Base-by-base conservation (phyloP, 1,140 invertebrate species). In the Leptonema lineaticorne region DNA sequence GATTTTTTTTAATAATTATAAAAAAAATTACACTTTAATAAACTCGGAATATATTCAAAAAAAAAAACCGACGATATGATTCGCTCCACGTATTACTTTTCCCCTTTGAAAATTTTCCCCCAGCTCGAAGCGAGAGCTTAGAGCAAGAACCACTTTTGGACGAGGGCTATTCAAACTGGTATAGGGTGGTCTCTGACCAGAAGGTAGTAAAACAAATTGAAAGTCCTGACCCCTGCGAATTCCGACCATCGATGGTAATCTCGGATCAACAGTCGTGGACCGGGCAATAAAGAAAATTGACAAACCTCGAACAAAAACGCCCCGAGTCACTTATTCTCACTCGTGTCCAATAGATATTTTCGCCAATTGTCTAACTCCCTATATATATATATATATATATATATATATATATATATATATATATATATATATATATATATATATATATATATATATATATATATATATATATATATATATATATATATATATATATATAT, bases 141-240 rank as follows among this genome's bases (percentile, higher is more conserved):
- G 46, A n/a, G 7, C 3, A 24, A 20, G 22, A 22, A 3, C 50
- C 22, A 24, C 50, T 11, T 53, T 53, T 53, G 22, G 20, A 7
- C 27, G 57, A n/a, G 24, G 20, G 28, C 59, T 24, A 27, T 45
- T 62, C 33, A 24, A 14, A 27, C 5, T n/a, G n/a, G n/a, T n/a
- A n/a, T n/a, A n/a, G 60, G 27, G 22, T 5, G 37, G 27, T 48
- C 20, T 37, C 45, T 46, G 50, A 58, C 64, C 33, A 41, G 30
- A 65, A 48, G 65, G 41, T 50, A 58, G 53, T 67, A 67, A 67
- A 67, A 67, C 65, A 67, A 67, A 67, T 67, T 67, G 65, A 67
- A 67, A 67, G 65, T 58, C 62, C 60, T 28, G 29, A 64, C 41
- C 62, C 62, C 9, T 14, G 56, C 24, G 18, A 22, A 41, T 67